Base-by-base conservation (phyloP, 2,797 vertebrate genomes). In the Dendrocincla fuliginosa region DNA sequence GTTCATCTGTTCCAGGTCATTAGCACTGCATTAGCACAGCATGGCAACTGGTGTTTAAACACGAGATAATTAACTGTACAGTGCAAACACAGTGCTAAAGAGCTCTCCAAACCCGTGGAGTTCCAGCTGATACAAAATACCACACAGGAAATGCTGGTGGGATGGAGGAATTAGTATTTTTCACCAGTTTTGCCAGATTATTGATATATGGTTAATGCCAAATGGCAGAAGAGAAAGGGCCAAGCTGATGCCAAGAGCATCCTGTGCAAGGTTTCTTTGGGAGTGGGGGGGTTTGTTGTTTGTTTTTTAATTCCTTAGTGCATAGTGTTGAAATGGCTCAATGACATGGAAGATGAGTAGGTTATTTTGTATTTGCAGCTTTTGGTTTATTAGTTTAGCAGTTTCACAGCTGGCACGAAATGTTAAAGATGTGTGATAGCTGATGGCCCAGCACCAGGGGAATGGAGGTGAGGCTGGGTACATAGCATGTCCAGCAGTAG, bases 1-100 rank as follows among this genome's bases (percentile, higher is more conserved):
- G 57, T 87, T 94, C 39, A 42, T 95, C 73, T 95, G 67, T 88
- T 94, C 85, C 84, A 93, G 90, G 89, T 95, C 96, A 95, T 96
- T 97, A 96, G 83, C 82, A 37, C 69, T 70, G 78, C 79, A 68
- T 94, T 95, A 94, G 87, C 79, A 77, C 91, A 91, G 39, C 75
- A 5, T 73, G 73, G 94, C 89, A 96, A 86, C 81, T 91, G 77
- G 52, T 77, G 74, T 92, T 84, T 93, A 94, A 96, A 85, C 83
- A 94, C 27, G 7, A 88, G 59, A 41, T 86, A 86, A 87, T 96
- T 95, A 95, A 77, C 83, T 32, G 70, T 64, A 37, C 57, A 44
- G 74, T 67, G 79, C 93, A 89, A 91, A 89, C 57, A 74, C 22
- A 46, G 64, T 90, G 69, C 76, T 82, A 68, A 93, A 77, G 86